These are phyloP conservation scores for Phenacoccus solenopsis DNA, from an alignment of 1,140 invertebrate genomes.

Conservation along the genomic window DNA sequence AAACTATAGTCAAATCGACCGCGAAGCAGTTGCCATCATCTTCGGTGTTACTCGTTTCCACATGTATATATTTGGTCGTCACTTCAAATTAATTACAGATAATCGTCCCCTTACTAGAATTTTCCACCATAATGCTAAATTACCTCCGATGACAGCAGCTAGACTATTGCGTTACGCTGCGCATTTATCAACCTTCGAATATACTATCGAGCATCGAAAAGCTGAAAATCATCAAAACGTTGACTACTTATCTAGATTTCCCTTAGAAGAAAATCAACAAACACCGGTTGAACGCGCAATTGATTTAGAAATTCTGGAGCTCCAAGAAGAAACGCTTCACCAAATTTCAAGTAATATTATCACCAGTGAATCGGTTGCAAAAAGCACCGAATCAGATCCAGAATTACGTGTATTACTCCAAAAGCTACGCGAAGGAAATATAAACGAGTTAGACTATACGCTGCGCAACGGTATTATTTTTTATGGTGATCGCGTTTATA, in stretches of 20 bases:
- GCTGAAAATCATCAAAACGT: constrained; percentile 31
- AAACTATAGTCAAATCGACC: constrained; percentile 36
- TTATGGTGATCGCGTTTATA: constrained; percentile 19
- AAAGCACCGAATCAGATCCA: neutral
- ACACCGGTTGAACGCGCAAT: too few relatives aligned
- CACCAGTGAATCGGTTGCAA: neutral
- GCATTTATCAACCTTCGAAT: constrained; percentile 32
- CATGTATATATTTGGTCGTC: constrained; percentile 26
- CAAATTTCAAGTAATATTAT: neutral
- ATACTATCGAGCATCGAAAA: constrained; percentile 32
- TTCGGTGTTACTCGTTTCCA: constrained; percentile 34
- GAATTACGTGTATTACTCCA: neutral
- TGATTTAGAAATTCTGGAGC: too few relatives aligned
- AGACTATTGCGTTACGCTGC: constrained; percentile 30
- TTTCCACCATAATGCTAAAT: constrained; percentile 31
- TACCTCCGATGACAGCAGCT: constrained; percentile 28
- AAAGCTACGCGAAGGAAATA: too few relatives aligned
- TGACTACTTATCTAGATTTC: constrained; percentile 22
- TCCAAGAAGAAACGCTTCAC: neutral
- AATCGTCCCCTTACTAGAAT: constrained; percentile 31
- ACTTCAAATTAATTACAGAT: constrained; percentile 21
- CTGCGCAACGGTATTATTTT: constrained; percentile 22
- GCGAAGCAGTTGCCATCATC: constrained; percentile 36
- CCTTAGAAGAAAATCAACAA: too few relatives aligned
- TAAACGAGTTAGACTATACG: too few relatives aligned